Evolutionary conservation across 2,888 invertebrate genomes (phyloP).

Genomic region (Halictus ligatus): DNA sequence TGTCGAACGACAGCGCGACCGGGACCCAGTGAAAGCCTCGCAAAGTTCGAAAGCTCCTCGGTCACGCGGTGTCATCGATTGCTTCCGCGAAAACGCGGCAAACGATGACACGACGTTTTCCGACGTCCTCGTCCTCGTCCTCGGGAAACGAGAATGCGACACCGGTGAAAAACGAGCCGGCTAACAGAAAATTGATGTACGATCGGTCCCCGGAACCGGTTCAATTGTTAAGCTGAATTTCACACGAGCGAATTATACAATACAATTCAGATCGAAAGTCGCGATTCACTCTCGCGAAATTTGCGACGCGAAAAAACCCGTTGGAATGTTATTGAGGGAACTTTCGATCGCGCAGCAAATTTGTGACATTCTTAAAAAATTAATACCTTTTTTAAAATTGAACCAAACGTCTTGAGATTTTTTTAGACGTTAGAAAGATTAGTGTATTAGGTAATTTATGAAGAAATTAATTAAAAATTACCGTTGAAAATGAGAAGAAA

Average conservation of each 20-base stretch:
- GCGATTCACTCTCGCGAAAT: background rate
- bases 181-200: constrained; percentile 51
- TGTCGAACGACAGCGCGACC: constrained; percentile 49
- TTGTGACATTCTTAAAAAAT: no score
- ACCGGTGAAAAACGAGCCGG: constrained; percentile 63
- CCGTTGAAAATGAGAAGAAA: no score
- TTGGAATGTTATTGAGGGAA: background rate
- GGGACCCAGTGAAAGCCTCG: constrained; percentile 59
- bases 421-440: background rate
- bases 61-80: constrained; percentile 55
- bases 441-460: no score
- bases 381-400: background rate
- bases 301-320: background rate
- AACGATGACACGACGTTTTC: constrained; percentile 53
- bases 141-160: constrained; percentile 41
- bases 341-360: no score
- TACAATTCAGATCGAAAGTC: background rate
- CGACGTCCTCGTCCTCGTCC: constrained; percentile 19
- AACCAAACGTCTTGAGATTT: background rate
- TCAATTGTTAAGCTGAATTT: constrained; percentile 13
- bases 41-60: constrained; percentile 68
- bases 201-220: constrained; percentile 31
- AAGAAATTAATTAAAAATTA: no score
- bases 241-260: background rate
- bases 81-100: constrained; percentile 57